phyloP scores from a whole-genome alignment of 2,113 vertebrate genomes.

The Turnix velox region DNA sequence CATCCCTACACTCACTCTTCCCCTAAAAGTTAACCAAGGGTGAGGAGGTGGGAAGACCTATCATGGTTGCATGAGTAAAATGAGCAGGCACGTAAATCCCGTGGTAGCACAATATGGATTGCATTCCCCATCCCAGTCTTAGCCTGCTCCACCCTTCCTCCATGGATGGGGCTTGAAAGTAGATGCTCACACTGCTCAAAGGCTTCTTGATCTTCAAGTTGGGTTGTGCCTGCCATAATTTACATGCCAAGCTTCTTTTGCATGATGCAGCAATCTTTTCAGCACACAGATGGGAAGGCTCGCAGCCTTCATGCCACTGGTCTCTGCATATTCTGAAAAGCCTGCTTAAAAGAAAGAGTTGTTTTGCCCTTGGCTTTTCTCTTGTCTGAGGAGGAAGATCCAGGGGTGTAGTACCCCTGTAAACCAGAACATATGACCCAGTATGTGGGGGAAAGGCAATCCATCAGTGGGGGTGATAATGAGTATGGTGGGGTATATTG shows the following conservation, averaged over 20 bases:
- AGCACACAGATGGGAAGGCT: not conserved
- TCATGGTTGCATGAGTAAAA: not conserved
- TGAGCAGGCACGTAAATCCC: not conserved
- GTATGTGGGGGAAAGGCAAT: not conserved
- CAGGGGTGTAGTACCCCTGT: not conserved
- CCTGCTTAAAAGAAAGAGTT: accelerated
- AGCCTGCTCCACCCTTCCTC: not conserved
- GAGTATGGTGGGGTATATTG: not conserved
- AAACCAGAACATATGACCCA: not conserved
- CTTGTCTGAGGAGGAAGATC: not conserved
- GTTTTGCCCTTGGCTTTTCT: not conserved
- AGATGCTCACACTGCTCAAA: not conserved
- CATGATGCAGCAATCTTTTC: not conserved
- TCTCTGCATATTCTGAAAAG: not conserved
- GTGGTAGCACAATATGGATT: accelerated
- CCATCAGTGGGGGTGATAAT: not conserved
- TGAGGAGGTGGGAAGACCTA: not conserved
- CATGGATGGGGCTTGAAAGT: not conserved
- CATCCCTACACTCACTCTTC: not conserved
- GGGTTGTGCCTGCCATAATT: not conserved
- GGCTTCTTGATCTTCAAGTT: not conserved
- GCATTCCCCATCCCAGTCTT: not conserved
- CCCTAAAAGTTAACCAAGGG: not conserved
- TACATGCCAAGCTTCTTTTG: accelerated
- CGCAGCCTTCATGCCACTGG: too few relatives aligned